Base-by-base conservation (phyloP, 2,888 invertebrate species). In the Scaptomyza reducta region DNA sequence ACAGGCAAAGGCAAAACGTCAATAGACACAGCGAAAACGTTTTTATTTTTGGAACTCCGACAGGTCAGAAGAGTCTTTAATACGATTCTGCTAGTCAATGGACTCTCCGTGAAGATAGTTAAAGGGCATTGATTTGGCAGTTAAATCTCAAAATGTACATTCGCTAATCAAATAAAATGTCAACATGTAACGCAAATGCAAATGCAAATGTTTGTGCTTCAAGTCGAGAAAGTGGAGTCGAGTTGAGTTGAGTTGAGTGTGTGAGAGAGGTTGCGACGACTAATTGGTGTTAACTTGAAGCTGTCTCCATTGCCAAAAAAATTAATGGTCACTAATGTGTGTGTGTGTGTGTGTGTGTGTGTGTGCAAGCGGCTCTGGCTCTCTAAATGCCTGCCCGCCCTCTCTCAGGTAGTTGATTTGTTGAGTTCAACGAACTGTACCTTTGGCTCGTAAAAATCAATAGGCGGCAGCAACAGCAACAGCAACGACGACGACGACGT, bases 371-470 rank as follows among this genome's bases (percentile, higher is more conserved):
- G 16, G 14, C 27, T 16, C 27, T 13, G 29, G 7, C 25, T n/a
- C 14, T 25, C 33, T 16, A 35, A 25, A 42, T 42, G 44, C 11
- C 41, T 31, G 29, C 16, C 29, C 16, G 13, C 14, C 14, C n/a
- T n/a, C 45, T 27, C n/a, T 38, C 67, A 59, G 67, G 67, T 66
- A 53, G 53, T 45, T 60, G 40, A 11, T 18, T 40, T 38, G 38
- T 60, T 33, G 22, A 33, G 82, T 81, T 83, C 82, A 68, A 67
- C 62, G 81, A 83, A 83, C 82, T 81, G 84, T 83, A 68, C 79
- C 73, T 84, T 81, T 73, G 71, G 42, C 66, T 77, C 81, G 74
- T 84, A 84, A 83, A 82, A 87, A 83, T 83, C 82, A 87, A 83
- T 83, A 87, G 85, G 74, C 71, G 74, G 76, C 59, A 55, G 14